A percentile compares a stretch with the other conserved stretches of the same genome.
Evolutionary conservation across 2,113 vertebrate genomes (phyloP).

Genomic region (Trematomus loennbergii): DNA sequence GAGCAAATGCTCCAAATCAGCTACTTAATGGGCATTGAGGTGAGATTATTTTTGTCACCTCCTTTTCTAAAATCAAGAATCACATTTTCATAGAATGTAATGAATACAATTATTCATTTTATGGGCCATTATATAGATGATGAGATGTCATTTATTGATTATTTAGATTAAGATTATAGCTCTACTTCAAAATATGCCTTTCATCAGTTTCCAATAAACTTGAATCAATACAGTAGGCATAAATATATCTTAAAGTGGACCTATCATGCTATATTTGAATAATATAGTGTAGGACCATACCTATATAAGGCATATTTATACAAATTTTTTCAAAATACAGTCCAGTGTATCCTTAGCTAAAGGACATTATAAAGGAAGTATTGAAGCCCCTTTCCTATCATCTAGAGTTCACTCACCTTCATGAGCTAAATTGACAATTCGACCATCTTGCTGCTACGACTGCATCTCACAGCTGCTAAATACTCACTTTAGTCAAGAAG

Average conservation of each 20-base stretch:
- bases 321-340: too few relatives aligned
- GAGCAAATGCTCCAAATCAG: background rate
- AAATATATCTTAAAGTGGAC: background rate
- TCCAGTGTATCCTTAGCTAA: too few relatives aligned
- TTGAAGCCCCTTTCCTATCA: too few relatives aligned
- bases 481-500: background rate
- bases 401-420: too few relatives aligned
- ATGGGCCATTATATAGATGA: background rate
- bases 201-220: background rate
- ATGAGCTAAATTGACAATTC: too few relatives aligned
- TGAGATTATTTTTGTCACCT: background rate
- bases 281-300: too few relatives aligned
- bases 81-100: background rate
- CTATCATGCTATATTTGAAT: too few relatives aligned
- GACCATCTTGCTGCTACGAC: too few relatives aligned
- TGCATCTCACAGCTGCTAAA: background rate
- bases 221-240: background rate
- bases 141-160: background rate
- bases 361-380: too few relatives aligned
- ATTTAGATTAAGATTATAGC: conserved; percentile 8
- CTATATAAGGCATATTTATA: too few relatives aligned
- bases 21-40: background rate
- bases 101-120: background rate
- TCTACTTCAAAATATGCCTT: background rate
- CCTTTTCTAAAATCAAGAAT: background rate